Evolutionary conservation across 2,113 vertebrate species (phyloP).

Genomic region (Melanotaenia duboulayi): DNA sequence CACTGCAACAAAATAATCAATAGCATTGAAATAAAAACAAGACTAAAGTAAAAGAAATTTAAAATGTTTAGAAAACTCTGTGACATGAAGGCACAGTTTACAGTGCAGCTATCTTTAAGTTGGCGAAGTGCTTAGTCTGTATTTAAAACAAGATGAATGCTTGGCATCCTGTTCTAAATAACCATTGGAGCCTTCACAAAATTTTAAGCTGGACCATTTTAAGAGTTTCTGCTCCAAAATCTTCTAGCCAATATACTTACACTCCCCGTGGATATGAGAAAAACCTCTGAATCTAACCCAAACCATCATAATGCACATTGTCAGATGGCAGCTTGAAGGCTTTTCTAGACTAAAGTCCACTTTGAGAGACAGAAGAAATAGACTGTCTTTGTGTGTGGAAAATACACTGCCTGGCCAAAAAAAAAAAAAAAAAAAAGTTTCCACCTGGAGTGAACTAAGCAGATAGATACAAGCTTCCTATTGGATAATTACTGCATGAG

Average conservation of each 20-base stretch:
- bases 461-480: no score
- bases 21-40: neutral
- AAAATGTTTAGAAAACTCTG: neutral
- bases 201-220: conserved; percentile 20
- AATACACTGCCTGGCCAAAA: no score
- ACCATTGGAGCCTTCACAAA: conserved; percentile 9
- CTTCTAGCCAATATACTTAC: neutral
- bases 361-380: neutral
- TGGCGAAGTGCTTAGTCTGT: neutral
- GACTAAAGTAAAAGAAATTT: neutral
- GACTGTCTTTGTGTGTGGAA: neutral
- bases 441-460: no score
- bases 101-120: neutral
- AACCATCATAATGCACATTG: no score
- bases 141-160: neutral
- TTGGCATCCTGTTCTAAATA: conserved; percentile 23
- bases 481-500: no score
- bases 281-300: no score
- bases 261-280: neutral
- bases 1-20: no score
- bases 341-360: neutral
- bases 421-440: no score
- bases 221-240: neutral
- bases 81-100: neutral
- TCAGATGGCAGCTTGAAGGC: neutral